Evolutionary conservation across 2,797 vertebrate species (phyloP).

Genomic region (Naso thynnoides): DNA sequence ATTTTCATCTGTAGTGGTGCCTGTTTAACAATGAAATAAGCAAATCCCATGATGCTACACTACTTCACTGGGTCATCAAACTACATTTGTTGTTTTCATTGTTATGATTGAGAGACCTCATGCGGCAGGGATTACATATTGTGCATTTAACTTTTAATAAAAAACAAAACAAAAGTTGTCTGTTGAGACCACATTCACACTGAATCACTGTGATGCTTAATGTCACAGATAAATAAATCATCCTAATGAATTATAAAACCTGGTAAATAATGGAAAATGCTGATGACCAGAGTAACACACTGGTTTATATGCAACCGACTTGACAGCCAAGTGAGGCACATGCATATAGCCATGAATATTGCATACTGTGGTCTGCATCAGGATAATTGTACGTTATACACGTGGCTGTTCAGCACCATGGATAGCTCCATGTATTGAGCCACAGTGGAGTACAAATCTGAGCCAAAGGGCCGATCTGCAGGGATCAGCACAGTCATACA

Average conservation of each 20-base stretch:
- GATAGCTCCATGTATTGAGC: conserved; percentile 15
- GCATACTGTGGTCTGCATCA: not conserved
- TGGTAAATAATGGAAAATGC: conserved; percentile 61
- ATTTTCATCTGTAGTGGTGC: too few relatives aligned
- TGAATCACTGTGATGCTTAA: conserved; percentile 27
- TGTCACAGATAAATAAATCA: conserved; percentile 62
- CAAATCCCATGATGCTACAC: too few relatives aligned
- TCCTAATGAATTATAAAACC: conserved; percentile 55
- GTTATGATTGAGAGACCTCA: too few relatives aligned
- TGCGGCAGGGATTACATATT: too few relatives aligned
- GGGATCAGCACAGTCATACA: conserved; percentile 10
- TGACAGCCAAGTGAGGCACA: conserved; percentile 44
- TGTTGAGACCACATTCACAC: conserved; percentile 3
- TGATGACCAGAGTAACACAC: conserved; percentile 40
- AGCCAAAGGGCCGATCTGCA: conserved; percentile 17
- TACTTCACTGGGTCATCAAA: too few relatives aligned
- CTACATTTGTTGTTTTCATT: too few relatives aligned
- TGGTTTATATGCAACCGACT: conserved; percentile 14
- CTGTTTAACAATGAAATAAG: not conserved
- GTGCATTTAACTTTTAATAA: not conserved
- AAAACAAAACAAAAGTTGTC: not conserved
- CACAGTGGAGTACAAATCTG: conserved; percentile 1
- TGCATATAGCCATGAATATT: conserved; percentile 44
- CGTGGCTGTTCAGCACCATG: conserved; percentile 32
- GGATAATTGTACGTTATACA: not conserved